A percentile compares a stretch with the other conserved stretches of the same genome.
These are phyloP conservation scores for Ectropis grisescens DNA, from an alignment of 1,140 invertebrate genomes.

Conservation along the genomic window DNA sequence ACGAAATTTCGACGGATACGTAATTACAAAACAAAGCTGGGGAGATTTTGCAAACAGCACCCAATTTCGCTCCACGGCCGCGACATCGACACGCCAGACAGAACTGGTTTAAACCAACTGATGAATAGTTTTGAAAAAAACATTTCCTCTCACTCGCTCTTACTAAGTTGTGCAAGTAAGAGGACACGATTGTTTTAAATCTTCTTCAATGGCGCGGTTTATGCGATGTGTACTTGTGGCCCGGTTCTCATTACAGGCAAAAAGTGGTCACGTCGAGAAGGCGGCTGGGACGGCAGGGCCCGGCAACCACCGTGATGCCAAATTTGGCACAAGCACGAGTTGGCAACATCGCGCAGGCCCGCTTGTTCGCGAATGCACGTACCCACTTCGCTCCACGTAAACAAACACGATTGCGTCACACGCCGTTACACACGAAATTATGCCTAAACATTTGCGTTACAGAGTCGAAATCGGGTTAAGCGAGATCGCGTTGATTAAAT, in stretches of 20 bases:
- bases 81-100: no score
- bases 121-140: no score
- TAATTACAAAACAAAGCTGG: no score
- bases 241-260: slow-evolving; percentile 10
- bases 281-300: slow-evolving; percentile 3
- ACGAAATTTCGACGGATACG: no score
- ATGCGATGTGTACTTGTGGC: no score
- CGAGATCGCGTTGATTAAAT: slow-evolving; percentile 15
- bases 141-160: no score
- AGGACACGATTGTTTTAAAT: no score
- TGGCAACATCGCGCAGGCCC: slow-evolving; percentile 33
- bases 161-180: no score
- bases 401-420: slow-evolving; percentile 56
- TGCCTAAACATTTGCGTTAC: slow-evolving; percentile 18
- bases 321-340: slow-evolving; percentile 48
- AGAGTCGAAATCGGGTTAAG: slow-evolving; percentile 14
- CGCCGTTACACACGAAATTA: slow-evolving; percentile 18
- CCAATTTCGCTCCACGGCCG: no score
- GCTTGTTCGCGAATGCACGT: slow-evolving; percentile 32
- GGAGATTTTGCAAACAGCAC: no score
- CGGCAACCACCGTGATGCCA: slow-evolving; percentile 21
- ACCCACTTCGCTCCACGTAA: slow-evolving; percentile 45
- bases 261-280: slow-evolving; percentile 19
- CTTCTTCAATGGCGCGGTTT: no score
- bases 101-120: no score